Conservation (phyloP, 2,797 vertebrate species). For the Tenualosa thibaudeaui region DNA sequence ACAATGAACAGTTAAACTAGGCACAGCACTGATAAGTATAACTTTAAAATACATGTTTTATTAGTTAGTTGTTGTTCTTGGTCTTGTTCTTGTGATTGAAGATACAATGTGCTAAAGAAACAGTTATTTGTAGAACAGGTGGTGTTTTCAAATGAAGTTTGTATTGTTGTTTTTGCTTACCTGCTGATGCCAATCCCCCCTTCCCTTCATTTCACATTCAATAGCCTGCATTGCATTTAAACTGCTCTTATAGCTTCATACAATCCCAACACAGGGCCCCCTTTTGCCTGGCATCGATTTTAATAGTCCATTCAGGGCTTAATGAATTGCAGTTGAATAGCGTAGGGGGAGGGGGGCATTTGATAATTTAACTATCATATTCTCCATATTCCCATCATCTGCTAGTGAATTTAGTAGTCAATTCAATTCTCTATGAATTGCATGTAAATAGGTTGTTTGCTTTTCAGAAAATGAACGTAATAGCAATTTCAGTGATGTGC, state of each 20-base stretch:
- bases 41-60: too few species aligned
- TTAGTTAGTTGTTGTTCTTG: too few species aligned
- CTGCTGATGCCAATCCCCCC: neutral
- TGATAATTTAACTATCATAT: neutral
- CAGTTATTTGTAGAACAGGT: neutral
- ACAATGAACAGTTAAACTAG: too few species aligned
- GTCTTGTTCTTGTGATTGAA: neutral
- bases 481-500: neutral
- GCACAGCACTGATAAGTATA: too few species aligned
- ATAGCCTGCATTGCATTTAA: neutral
- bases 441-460: neutral
- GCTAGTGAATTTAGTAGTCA: neutral
- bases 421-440: neutral
- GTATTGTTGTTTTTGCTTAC: neutral
- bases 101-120: neutral
- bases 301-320: neutral
- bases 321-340: constrained; percentile 9
- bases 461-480: too few species aligned
- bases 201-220: neutral
- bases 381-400: neutral
- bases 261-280: neutral
- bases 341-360: neutral
- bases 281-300: neutral
- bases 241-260: neutral
- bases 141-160: neutral